Evolutionary conservation across 2,888 invertebrate species (phyloP), one percentile per base, ranked within the genome.

Genomic region (Netelia inedita): DNA sequence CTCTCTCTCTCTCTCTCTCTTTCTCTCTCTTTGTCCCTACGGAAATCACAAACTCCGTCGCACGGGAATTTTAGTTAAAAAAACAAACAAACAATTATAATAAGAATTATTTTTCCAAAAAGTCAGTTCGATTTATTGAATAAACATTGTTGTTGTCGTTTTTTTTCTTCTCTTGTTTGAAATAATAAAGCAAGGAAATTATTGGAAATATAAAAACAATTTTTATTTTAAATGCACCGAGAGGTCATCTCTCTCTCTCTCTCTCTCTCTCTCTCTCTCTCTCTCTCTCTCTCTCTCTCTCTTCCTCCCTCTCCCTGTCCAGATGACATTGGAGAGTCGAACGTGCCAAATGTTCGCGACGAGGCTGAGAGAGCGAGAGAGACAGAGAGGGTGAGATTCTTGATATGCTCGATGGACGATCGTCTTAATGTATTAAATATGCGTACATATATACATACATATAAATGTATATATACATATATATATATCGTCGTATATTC

Each of bases 351-450:
- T 71, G 46, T 63, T 81, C 19, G 57, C 63, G 69, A 35, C 28
- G 5, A 53, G 69, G 28, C 23, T n/a, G 53, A 23, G 71, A 53
- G 53, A 46, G 68, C 14, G 46, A 10, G 46, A 46, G 46, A 46
- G 46, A 46, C 11, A 14, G 46, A 46, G 14, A 6, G 57, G 43
- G 5, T 28, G 28, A 28, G 28, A 28, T 28, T 28, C 66, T 41
- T 53, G 55, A 66, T 57, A 19, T 21, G 68, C 78, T 78, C 78
- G 68, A 66, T 66, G 21, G 46, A 43, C 59, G 68, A 59, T 53
- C 53, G 68, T 69, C 78, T 81, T 68, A 68, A 74, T 71, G 83
- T 65, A 79, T 83, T 63, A 74, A 57, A 16, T 53, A 6, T 53
- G 53, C 14, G n/a, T 53, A 5, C 5, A 6, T 28, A 5, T 28